Evolutionary conservation across 2,113 vertebrate genomes (phyloP).

Genomic region (Bujurquina vittata): DNA sequence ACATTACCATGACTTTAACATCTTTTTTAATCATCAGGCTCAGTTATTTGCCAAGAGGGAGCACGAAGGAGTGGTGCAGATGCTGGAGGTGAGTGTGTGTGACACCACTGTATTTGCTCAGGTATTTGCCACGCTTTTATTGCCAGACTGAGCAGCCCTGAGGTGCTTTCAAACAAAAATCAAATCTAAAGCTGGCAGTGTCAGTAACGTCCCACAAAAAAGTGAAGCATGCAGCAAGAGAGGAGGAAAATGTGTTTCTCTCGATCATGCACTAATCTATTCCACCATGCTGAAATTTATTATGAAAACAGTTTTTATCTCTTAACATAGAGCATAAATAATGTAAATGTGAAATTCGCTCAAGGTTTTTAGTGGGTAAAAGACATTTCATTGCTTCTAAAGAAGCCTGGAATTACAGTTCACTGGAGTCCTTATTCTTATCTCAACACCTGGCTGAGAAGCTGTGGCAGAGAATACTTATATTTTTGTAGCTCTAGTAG

Average conservation of each 20-base stretch:
- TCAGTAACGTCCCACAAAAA: neutral
- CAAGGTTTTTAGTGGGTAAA: slow-evolving; percentile 9
- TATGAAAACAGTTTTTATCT: slow-evolving; percentile 12
- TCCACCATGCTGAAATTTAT: neutral
- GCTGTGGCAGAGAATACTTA: slow-evolving; percentile 23
- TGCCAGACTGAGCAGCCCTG: neutral
- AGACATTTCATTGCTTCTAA: neutral
- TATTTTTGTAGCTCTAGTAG: slow-evolving; percentile 8
- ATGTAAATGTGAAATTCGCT: neutral
- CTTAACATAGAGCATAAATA: neutral
- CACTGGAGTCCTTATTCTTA: slow-evolving; percentile 16
- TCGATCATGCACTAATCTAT: neutral
- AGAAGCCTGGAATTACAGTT: neutral
- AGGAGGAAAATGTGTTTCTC: neutral
- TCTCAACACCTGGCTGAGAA: slow-evolving; percentile 52
- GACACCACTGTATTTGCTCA: neutral
- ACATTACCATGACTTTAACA: neutral
- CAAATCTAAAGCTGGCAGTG: neutral
- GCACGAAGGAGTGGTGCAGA: slow-evolving; percentile 95
- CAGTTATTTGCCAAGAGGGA: slow-evolving; percentile 94
- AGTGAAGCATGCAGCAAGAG: neutral
- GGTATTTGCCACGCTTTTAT: neutral
- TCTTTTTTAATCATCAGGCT: slow-evolving; percentile 80
- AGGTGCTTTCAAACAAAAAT: neutral
- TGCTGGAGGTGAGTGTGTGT: slow-evolving; percentile 90